A percentile compares a stretch with the other conserved stretches of the same genome.
Conservation (phyloP, 2,113 vertebrate species). For the Calyptomena viridis region DNA sequence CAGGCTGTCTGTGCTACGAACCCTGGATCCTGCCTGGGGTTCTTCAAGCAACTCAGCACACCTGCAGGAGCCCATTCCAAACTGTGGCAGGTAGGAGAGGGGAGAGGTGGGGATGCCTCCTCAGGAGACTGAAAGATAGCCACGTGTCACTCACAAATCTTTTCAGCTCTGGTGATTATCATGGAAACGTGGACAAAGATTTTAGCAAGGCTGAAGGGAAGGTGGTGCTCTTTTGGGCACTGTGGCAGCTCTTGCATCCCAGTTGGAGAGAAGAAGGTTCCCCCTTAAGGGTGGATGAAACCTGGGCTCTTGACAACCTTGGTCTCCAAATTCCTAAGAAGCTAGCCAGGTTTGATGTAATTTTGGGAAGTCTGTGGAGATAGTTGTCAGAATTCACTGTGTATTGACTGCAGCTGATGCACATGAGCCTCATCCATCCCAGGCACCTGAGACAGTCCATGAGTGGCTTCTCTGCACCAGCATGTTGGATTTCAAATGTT, state of each 20-base stretch:
- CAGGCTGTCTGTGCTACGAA: neutral
- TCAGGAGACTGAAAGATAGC: neutral
- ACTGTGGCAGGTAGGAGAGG: neutral
- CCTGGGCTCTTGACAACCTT: neutral
- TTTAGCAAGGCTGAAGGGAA: neutral
- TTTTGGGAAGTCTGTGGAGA: neutral
- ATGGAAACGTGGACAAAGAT: neutral
- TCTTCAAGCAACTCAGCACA: neutral
- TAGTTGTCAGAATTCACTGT: neutral
- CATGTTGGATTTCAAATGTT: neutral
- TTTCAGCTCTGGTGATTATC: neutral
- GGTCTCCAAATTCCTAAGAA: neutral
- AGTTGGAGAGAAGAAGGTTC: neutral
- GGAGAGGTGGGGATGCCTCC: neutral
- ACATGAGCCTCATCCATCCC: neutral
- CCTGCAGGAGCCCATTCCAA: accelerated
- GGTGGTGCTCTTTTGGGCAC: neutral
- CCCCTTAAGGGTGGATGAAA: neutral
- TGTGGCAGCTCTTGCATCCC: neutral
- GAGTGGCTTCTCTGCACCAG: neutral
- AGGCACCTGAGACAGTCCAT: neutral
- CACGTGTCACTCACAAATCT: neutral
- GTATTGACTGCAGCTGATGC: neutral
- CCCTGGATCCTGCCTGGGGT: neutral
- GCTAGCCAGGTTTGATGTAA: neutral